Evolutionary conservation across 1,140 invertebrate species (phyloP).

Genomic region (Liolophura sinensis): DNA sequence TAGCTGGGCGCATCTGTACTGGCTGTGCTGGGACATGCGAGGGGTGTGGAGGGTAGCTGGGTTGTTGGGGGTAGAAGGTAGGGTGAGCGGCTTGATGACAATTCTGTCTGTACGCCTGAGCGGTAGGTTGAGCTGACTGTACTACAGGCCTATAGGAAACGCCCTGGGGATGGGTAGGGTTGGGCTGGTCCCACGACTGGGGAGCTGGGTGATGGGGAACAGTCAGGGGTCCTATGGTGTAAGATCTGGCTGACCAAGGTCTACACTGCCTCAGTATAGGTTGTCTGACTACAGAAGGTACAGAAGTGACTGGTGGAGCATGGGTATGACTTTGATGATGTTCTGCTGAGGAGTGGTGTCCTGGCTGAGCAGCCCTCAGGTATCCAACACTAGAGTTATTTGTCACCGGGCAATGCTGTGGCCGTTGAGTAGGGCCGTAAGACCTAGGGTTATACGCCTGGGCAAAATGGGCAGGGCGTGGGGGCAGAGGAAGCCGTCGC

Average conservation of each 20-base stretch:
- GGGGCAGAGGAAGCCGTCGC: no score
- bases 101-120: no score
- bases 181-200: slow-evolving; percentile 7
- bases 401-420: no score
- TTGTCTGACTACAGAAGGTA: neutral
- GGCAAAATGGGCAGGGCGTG: no score
- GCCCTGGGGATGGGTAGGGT: neutral
- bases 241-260: neutral
- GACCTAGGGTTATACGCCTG: no score
- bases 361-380: neutral
- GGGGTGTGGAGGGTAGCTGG: no score
- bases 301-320: neutral
- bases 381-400: no score
- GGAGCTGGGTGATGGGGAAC: neutral
- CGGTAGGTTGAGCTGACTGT: neutral
- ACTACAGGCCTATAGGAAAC: slow-evolving; percentile 7
- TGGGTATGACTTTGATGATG: neutral
- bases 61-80: no score
- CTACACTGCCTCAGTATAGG: neutral
- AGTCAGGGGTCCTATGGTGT: neutral
- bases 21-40: no score
- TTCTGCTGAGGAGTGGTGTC: neutral
- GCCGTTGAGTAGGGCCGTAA: no score
- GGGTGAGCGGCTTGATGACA: no score
- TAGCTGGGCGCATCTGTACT: no score